Base-by-base conservation (phyloP, 2,797 vertebrate genomes). In the Scolopax rusticola region DNA sequence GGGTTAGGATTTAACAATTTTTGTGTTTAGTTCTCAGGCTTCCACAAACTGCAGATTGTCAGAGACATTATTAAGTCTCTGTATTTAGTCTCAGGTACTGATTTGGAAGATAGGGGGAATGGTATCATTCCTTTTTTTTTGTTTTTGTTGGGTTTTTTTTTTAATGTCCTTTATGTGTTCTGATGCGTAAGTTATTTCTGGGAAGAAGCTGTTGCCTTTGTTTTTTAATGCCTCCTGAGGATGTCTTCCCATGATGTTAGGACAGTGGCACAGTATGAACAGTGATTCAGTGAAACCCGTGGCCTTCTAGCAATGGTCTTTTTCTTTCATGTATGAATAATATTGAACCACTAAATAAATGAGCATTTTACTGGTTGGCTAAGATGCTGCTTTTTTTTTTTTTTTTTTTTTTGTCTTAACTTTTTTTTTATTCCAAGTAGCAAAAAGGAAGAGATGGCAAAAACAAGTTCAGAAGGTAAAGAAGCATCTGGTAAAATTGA, bases 371-470 rank as follows among this genome's bases (percentile, higher is more conserved):
- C 71, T 80, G 36, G 11, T 77, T 83, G 15, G 47, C 54, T 93
- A 60, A 96, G 43, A 18, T 77, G 21, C 25, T 83, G 18, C 14
- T 91, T 10, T 65, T 78, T 47, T 85, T 84, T 93, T 43, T 74
- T 60, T 25, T 60, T 36, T 8, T 59, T 41, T 51, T 78, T 89
- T 43, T 45, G 16, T 43, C 23, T 30, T 17, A 11, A 54, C 10
- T 36, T 38, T 38, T 47, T 36, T 36, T 74, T 89, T 51, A 64
- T 53, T 93, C 70, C 91, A 87, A 97, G 79, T 78, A 98, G 97
- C 8, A n/a, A 79, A 83, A 81, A 88, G 76, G 78, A 97, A 56
- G 92, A 94, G n/a, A 48, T 81, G 59, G 82, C 90, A 75, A 33
- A 63, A 81, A 24, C 68, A 5, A 10, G 19, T 83, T 74, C 90